Evolutionary conservation across 2,113 vertebrate species (phyloP).

Genomic region (Dicrurus megarhynchus): DNA sequence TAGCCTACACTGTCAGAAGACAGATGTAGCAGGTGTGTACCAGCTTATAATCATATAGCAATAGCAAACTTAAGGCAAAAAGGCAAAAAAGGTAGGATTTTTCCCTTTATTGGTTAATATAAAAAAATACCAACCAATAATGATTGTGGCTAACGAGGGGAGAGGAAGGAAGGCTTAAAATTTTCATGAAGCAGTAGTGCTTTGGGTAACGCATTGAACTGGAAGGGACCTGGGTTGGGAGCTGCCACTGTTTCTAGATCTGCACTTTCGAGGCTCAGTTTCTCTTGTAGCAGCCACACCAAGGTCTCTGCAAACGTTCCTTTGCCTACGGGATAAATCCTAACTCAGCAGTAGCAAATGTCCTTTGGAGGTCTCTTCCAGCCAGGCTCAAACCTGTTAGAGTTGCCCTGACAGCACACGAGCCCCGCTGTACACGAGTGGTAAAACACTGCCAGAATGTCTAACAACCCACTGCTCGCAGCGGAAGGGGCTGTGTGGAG

Average conservation of each 20-base stretch:
- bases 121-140: neutral
- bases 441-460: neutral
- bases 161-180: neutral
- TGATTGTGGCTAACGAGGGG: neutral
- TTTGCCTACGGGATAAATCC: neutral
- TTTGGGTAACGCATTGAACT: neutral
- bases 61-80: neutral
- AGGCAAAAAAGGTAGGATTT: neutral
- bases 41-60: neutral
- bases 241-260: neutral
- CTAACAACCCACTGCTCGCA: fast-evolving
- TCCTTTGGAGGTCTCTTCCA: neutral
- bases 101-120: fast-evolving
- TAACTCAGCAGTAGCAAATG: neutral
- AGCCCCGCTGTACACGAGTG: neutral
- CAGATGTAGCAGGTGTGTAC: neutral
- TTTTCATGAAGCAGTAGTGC: neutral
- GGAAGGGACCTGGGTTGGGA: neutral
- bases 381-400: neutral
- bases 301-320: fast-evolving
- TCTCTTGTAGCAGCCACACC: neutral
- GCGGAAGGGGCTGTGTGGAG: neutral
- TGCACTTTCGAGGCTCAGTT: neutral
- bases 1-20: neutral
- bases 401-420: neutral